Evolutionary conservation across 2,113 vertebrate species (phyloP), one percentile per base, ranked within the genome.

Genomic region (Naja naja): DNA sequence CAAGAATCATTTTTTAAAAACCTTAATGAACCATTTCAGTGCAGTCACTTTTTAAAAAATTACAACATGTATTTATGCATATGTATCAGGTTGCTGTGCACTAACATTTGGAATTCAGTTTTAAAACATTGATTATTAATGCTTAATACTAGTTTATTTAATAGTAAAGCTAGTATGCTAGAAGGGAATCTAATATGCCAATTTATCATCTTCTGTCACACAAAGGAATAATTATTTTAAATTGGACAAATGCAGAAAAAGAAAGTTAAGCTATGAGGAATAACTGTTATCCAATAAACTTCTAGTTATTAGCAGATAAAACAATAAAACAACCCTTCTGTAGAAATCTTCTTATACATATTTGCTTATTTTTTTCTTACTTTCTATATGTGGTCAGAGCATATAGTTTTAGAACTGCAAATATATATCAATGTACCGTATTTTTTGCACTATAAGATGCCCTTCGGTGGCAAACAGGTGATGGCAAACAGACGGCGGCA

Each of bases 1-100:
- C 94, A 96, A 94, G 93, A 96, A 96, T 97, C 95, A 96, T 95
- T 96, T 95, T 94, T 94, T 5, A 43, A 81, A 81, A 81, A 91
- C 95, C 96, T 96, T 95, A 95, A 96, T 95, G 96, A 96, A 97
- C 97, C 96, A 97, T 89, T 94, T 96, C 96, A 97, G 95, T 94
- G 95, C 91, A 95, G 93, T 96, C 91, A 88, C 90, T 56, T 74
- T 74, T 87, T 90, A 93, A 95, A 60, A 94, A 96, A 95, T 94
- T 93, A 91, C 92, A 93, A 94, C 93, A 87, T 90, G 56, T 91
- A 92, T 89, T 96, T 85, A 87, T 95, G 95, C 97, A 95, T 95
- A 95, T 97, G 95, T 96, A 88, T 94, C 96, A 93, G 90, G 88
- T 93, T 55, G 6, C 52, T 89, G 34, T 39, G 30, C 91, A 97